phyloP scores from a whole-genome alignment of 2,113 vertebrate species.

The Thalassoma bifasciatum region DNA sequence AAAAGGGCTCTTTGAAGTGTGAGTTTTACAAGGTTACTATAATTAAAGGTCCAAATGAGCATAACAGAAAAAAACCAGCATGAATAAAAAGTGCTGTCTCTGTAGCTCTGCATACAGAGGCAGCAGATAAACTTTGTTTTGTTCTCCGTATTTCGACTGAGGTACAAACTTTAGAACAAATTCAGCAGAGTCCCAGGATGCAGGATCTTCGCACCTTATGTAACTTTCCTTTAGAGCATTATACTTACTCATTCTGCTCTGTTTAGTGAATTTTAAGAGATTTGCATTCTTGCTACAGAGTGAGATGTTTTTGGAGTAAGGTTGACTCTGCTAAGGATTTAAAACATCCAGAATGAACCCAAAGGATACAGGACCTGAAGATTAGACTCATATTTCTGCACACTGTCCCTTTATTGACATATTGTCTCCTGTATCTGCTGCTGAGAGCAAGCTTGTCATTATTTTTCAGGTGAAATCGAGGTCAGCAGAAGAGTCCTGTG shows the following conservation, averaged over 20 bases:
- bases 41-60: conserved; percentile 48
- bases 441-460: no score
- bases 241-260: conserved; percentile 19
- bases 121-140: conserved; percentile 20
- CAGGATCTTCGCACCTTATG: conserved; percentile 3
- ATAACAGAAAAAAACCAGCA: conserved; percentile 36
- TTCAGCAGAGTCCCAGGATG: conserved; percentile 32
- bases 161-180: conserved; percentile 39
- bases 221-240: conserved; percentile 1
- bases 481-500: conserved; percentile 9
- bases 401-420: no score
- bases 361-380: no score
- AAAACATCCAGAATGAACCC: no score
- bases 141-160: neutral
- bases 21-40: conserved; percentile 31
- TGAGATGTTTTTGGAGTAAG: no score
- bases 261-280: conserved; percentile 6
- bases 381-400: no score
- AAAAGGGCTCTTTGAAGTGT: conserved; percentile 53
- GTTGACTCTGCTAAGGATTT: no score
- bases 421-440: no score
- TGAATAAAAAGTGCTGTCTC: conserved; percentile 31
- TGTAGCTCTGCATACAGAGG: conserved; percentile 27
- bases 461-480: neutral
- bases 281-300: conserved; percentile 6